Evolutionary conservation across 2,888 invertebrate species (phyloP), one percentile per base, ranked within the genome.

Genomic region (Cataglyphis livida): DNA sequence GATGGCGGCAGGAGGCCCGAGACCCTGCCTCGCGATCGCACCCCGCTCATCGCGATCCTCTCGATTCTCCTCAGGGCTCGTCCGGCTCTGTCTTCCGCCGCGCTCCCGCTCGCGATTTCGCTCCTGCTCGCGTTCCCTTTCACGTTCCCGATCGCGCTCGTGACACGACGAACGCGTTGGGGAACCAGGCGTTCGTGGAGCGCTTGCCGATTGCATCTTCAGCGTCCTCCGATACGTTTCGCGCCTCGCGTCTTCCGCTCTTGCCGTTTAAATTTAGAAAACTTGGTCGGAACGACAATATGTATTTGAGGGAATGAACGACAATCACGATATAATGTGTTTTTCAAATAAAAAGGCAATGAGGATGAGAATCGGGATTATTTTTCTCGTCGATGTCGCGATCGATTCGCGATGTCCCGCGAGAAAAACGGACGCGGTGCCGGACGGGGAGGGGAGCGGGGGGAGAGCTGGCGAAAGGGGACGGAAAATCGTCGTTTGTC

Each of bases 141-240:
- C 90, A 48, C 89, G 88, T 54, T 93, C 92, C 35, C 90, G 87
- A 48, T 93, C 93, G 57, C 88, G 89, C 21, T 91, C 91, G 61
- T 92, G 92, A 79, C 92, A 92, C 10, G 89, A 88, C 10, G 91
- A 90, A 51, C 92, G 89, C 64, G 89, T 79, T 44, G 93, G 89
- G 81, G 91, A 91, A 66, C 90, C 91, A 9, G 89, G 82, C 79
- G 84, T 89, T 85, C 88, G 82, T 32, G 88, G 73, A 25, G 84
- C 87, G 87, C 84, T 82, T 41, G 82, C 86, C 70, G 91, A 89
- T 76, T 92, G 92, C 92, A 92, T 92, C 62, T 85, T 87, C 68
- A 32, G 57, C 71, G 62, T 74, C 79, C 76, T 61, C 48, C 64
- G 10, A 48, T 25, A 25, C 12, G n/a, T 35, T 4, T 75, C 65